Base-by-base conservation (phyloP, 2,888 invertebrate species). In the Spatulosminthurus flaviceps region DNA sequence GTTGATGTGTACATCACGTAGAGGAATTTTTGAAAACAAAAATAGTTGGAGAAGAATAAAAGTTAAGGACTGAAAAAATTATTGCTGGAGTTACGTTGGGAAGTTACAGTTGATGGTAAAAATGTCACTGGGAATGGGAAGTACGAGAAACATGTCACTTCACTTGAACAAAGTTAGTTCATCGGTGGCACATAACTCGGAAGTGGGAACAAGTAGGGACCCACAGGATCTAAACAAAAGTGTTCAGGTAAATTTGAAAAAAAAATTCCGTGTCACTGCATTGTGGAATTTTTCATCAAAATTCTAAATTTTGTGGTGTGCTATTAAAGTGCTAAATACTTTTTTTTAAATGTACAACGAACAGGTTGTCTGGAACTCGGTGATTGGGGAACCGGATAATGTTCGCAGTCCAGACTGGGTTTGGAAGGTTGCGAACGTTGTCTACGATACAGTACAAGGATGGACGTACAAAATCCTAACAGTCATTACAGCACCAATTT, bases 361-460 rank as follows among this genome's bases (percentile, higher is more conserved):
- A 16, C 60, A 84, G 84, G 73, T 81, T 9, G 79, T 77, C 22
- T 84, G 83, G 83, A 80, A 42, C 16, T 72, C 79, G 21, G 80
- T 84, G 5, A 75, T 84, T n/a, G 84, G 83, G 26, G 84, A 84
- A 43, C 84, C 84, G 13, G 83, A 84, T 22, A 80, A 77, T 67
- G 80, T 83, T 24, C 78, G 79, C 66, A 81, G 81, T 67, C 83
- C 83, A 19, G 84, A 82, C 1, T 82, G 82, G 82, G 79, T 81
- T 21, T 84, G 84, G 84, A 83, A 80, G 74, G 22, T 80, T 26
- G 81, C 83, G 19, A 73, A 80, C 11, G 69, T 81, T n/a, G 72
- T 81, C 51, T 84, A 81, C 66, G 79, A 28, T 9, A 75, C 79
- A 66, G 81, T 83, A 26, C 83, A 83, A 77, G 79, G 76, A 11